These are phyloP conservation scores for Anguilla marmorata DNA, from an alignment of 2,797 vertebrate species.

Conservation along the genomic window DNA sequence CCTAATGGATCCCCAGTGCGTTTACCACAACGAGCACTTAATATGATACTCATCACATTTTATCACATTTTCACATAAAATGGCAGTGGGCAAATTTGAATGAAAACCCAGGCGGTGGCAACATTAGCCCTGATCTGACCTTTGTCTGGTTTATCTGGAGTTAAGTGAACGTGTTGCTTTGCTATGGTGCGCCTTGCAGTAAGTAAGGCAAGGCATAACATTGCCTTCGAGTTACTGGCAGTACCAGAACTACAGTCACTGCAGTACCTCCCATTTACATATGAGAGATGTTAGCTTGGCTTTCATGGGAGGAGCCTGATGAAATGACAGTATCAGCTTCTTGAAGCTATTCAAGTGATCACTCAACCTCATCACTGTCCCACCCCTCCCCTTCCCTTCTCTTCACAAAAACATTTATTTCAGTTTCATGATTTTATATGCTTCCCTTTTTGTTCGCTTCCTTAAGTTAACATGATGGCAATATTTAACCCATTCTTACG, in stretches of 20 bases:
- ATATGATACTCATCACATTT: background rate
- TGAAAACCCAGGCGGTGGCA: background rate
- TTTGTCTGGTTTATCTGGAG: background rate
- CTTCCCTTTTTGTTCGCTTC: background rate
- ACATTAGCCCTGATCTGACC: conserved; percentile 16
- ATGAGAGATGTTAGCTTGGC: background rate
- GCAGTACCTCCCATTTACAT: background rate
- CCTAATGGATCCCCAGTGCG: conserved; percentile 22
- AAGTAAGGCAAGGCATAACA: background rate
- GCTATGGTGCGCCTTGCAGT: background rate
- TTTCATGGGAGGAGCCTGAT: background rate
- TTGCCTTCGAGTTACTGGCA: background rate
- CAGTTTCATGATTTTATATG: background rate
- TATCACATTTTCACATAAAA: background rate
- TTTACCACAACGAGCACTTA: background rate
- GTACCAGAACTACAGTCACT: too few species aligned
- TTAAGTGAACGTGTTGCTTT: background rate
- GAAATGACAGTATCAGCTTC: background rate
- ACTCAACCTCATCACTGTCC: background rate
- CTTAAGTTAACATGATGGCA: too few species aligned
- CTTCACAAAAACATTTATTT: background rate
- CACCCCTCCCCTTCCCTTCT: too few species aligned
- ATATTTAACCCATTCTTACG: background rate
- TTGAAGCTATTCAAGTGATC: background rate
- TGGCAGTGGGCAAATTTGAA: background rate